phyloP scores from a whole-genome alignment of 2,888 invertebrate species.

The Sinodicranocentrus sp. region DNA sequence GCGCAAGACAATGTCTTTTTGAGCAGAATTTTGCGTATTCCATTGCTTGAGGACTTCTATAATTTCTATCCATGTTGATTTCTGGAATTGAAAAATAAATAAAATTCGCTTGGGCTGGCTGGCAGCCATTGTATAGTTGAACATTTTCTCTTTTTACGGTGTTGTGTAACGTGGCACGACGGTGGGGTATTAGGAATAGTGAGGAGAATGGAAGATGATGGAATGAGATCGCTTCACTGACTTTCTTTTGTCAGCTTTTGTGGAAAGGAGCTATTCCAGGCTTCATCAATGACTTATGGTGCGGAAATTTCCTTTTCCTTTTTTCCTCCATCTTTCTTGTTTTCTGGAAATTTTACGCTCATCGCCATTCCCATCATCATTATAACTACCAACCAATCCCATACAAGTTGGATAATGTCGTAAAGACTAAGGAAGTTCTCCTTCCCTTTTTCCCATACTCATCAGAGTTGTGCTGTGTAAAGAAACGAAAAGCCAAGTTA shows the following conservation, averaged over 20 bases:
- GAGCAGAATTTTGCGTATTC: too few species aligned
- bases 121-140: too few species aligned
- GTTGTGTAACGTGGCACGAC: too few species aligned
- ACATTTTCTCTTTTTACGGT: too few species aligned
- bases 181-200: too few species aligned
- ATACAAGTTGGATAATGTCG: too few species aligned
- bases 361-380: background rate
- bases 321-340: background rate
- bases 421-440: background rate
- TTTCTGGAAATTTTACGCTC: background rate
- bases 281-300: slow-evolving; percentile 21
- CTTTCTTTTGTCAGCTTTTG: background rate
- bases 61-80: too few species aligned
- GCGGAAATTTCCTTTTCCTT: slow-evolving; percentile 23
- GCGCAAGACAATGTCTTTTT: too few species aligned
- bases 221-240: slow-evolving; percentile 2
- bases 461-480: background rate
- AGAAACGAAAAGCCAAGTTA: background rate
- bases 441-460: background rate
- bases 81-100: too few species aligned
- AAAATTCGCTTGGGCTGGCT: too few species aligned
- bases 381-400: too few species aligned
- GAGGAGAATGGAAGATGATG: background rate
- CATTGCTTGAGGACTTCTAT: too few species aligned
- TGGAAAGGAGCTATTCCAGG: background rate